phyloP scores from a whole-genome alignment of 2,797 vertebrate genomes.

The Ficedula albicollis region DNA sequence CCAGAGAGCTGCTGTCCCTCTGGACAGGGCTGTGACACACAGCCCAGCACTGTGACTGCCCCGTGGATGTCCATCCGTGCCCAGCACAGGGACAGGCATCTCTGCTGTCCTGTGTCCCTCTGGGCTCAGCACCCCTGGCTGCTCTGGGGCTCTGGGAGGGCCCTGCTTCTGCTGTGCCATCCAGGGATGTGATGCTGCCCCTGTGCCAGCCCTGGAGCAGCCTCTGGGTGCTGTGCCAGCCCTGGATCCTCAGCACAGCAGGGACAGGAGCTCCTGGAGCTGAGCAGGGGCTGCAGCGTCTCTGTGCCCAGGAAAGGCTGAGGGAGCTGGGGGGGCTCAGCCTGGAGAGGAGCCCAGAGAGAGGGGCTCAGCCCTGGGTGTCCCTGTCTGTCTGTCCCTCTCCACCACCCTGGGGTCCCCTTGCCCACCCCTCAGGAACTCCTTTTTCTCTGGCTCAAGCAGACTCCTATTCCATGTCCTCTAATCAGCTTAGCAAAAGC shows the following conservation, averaged over 20 bases:
- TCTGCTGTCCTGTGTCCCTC: neutral
- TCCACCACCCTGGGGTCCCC: accelerated
- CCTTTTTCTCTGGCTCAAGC: neutral
- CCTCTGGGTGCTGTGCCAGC: neutral
- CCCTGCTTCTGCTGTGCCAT: neutral
- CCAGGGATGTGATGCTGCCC: neutral
- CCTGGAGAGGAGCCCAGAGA: neutral
- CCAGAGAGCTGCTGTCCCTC: neutral
- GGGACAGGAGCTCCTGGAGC: neutral
- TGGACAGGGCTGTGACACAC: neutral
- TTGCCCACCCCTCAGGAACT: neutral
- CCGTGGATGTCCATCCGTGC: neutral
- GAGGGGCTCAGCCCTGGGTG: neutral
- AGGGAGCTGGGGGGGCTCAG: neutral
- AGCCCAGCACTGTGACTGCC: neutral
- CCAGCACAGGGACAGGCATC: too few species aligned
- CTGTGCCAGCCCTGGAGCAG: neutral
- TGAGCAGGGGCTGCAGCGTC: neutral
- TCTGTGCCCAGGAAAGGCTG: neutral
- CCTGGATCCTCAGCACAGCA: neutral
- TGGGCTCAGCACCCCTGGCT: neutral
- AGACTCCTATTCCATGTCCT: neutral
- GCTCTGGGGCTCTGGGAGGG: neutral
- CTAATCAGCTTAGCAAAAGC: conserved; percentile 56
- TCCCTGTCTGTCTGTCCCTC: neutral